Evolutionary conservation across 2,888 invertebrate genomes (phyloP), one percentile per base, ranked within the genome.

Genomic region (Diarsia rubi): DNA sequence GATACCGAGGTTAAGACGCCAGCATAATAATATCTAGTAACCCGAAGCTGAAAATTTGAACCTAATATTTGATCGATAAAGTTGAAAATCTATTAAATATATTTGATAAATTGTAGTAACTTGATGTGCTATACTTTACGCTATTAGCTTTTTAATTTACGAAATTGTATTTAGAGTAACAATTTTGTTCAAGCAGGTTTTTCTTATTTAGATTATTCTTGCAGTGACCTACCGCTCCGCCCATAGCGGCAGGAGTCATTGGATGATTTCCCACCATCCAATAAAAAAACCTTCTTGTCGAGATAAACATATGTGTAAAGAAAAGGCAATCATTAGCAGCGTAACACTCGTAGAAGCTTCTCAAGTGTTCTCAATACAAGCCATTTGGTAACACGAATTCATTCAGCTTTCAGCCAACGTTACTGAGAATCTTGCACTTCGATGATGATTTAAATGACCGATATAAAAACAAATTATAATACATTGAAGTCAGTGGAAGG

Each of bases 401-500:
- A 0, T 62, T 27, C 19, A 54, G 14, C 16, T 47, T 45, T 52
- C 4, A 47, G 9, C 37, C 37, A 14, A 16, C 59, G 59, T 27
- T 12, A 31, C 42, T 6, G 6, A 49, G 19, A 14, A 62, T 62
- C 60, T 63, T n/a, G 24, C n/a, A 16, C 27, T 45, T 21, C 24
- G 5, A 37, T 69, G 21, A 54, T 76, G 52, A 31, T 63, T 37
- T 6, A 67, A 60, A 60, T 47, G 19, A 64, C 45, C 67, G 14
- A 73, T 14, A 31, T 52, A 45, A 31, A 79, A 0, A 72, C 5
- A 21, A 11, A 79, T n/a, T 62, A 54, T 21, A 54, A n/a, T 21
- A 54, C 42, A 62, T 60, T 62, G 5, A 54, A 62, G 67, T 67
- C 69, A 72, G 49, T 59, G 42, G 54, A 70, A 73, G 71, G 69